Evolutionary conservation across 2,888 invertebrate genomes (phyloP).

Genomic region (Tupiocoris notatus): DNA sequence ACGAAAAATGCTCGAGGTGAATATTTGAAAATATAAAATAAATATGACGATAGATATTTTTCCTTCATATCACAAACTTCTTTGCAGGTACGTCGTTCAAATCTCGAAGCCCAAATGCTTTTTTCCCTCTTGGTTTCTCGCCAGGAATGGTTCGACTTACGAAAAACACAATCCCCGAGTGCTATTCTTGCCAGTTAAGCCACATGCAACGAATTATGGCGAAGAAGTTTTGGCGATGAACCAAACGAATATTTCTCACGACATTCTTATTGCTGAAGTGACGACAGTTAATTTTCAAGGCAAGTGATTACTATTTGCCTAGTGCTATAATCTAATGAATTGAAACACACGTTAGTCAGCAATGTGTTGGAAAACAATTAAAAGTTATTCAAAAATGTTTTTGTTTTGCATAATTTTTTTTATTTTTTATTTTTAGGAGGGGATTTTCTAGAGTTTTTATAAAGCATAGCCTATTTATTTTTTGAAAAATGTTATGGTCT

Average conservation of each 20-base stretch:
- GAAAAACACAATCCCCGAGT: constrained; percentile 45
- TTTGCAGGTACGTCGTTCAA: constrained; percentile 45
- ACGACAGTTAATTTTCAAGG: not conserved
- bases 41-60: not conserved
- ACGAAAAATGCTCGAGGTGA: constrained; percentile 20
- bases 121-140: constrained; percentile 42
- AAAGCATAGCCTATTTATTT: no score
- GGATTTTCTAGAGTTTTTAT: no score
- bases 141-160: constrained; percentile 32
- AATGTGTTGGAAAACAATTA: no score
- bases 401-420: no score
- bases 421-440: no score
- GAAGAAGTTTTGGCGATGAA: constrained; percentile 38
- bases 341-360: no score
- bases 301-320: no score
- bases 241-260: constrained; percentile 34
- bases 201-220: constrained; percentile 19
- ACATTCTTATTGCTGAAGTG: constrained; percentile 40
- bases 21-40: not conserved
- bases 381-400: no score
- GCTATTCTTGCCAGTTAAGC: constrained; percentile 43
- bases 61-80: not conserved
- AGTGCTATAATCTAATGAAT: no score
- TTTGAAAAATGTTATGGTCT: no score
- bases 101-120: constrained; percentile 43